phyloP scores from a whole-genome alignment of 2,113 vertebrate genomes.

The Noctilio leporinus region DNA sequence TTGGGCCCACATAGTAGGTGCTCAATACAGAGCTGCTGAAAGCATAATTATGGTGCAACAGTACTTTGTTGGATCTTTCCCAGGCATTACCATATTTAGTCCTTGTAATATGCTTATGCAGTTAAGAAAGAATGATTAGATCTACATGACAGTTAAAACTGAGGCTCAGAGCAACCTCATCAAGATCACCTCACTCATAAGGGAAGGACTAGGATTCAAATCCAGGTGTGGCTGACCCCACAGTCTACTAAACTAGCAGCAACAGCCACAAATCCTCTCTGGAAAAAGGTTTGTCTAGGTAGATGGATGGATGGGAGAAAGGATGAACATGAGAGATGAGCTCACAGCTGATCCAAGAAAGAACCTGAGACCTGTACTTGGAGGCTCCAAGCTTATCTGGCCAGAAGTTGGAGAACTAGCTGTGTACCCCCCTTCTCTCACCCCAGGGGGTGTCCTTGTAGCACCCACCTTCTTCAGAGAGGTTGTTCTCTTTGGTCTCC shows the following conservation, averaged over 20 bases:
- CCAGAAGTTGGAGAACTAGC: background rate
- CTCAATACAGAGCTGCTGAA: background rate
- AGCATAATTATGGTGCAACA: background rate
- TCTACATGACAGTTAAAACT: background rate
- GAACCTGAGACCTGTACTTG: background rate
- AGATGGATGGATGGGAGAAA: background rate
- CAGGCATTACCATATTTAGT: background rate
- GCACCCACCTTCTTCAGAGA: conserved; percentile 93
- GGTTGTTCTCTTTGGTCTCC: conserved; percentile 97
- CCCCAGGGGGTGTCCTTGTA: background rate
- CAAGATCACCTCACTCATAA: background rate
- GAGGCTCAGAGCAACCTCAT: background rate
- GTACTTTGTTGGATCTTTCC: background rate
- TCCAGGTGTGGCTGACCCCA: background rate
- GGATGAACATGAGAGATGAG: background rate
- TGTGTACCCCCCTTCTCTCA: rapidly evolving
- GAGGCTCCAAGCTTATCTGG: background rate
- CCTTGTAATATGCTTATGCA: background rate
- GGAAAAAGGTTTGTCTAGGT: background rate
- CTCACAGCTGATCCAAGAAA: background rate
- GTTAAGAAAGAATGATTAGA: background rate
- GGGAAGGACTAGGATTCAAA: background rate
- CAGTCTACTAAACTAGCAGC: background rate
- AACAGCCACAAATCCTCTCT: background rate
- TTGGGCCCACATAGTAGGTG: background rate